Evolutionary conservation across 1,140 invertebrate genomes (phyloP).

Genomic region (Babylonia areolata): DNA sequence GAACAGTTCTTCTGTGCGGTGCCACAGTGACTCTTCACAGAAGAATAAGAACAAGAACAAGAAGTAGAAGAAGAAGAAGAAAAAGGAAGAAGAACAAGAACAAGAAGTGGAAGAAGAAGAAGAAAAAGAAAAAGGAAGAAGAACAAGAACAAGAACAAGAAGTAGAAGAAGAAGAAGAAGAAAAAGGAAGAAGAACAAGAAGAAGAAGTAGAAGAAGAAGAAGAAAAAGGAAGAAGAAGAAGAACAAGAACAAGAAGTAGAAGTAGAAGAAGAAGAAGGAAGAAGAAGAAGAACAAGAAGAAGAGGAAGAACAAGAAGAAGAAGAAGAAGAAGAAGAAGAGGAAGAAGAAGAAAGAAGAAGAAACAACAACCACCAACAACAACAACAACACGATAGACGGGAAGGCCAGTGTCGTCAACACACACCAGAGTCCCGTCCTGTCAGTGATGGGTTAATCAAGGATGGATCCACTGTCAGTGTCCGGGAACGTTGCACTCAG

Average conservation of each 20-base stretch:
- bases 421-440: background rate
- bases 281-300: background rate
- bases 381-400: background rate
- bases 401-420: background rate
- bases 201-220: background rate
- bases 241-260: background rate
- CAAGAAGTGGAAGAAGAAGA: background rate
- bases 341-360: background rate
- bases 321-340: background rate
- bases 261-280: background rate
- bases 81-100: background rate
- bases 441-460: too few relatives aligned
- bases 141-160: background rate
- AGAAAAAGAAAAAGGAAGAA: background rate
- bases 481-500: too few relatives aligned
- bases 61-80: background rate
- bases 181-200: background rate
- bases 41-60: background rate
- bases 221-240: background rate
- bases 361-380: background rate
- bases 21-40: too few relatives aligned
- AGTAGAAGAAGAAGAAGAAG: too few relatives aligned
- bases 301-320: background rate
- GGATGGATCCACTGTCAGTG: too few relatives aligned
- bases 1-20: too few relatives aligned